Conservation (phyloP, 1,140 invertebrate genomes). For the Apis cerana region DNA sequence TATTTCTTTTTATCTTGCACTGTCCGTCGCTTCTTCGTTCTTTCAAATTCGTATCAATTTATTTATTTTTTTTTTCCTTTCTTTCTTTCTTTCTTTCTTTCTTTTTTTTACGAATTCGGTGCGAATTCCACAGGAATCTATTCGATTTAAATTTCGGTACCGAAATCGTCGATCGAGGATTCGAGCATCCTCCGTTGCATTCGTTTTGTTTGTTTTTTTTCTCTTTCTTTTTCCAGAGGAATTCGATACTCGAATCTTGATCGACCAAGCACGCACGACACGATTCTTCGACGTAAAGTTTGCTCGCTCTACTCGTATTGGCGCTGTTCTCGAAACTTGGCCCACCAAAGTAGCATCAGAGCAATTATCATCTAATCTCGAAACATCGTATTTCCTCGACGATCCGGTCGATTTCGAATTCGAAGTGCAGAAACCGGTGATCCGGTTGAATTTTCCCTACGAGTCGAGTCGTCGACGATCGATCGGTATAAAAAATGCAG, state of each 20-base stretch:
- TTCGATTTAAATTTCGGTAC: not conserved
- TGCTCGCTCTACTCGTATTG: constrained; percentile 1
- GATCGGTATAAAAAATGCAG: constrained; percentile 55
- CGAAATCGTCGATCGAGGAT: not conserved
- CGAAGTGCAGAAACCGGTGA: constrained; percentile 1
- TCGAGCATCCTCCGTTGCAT: no score
- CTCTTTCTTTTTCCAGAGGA: not conserved
- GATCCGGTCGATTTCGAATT: not conserved
- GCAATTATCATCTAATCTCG: constrained; percentile 19
- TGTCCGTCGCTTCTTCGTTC: not conserved
- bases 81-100: no score
- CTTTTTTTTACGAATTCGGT: not conserved
- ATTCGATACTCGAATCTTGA: constrained; percentile 33
- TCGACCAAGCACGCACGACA: constrained; percentile 12
- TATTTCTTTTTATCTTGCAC: not conserved
- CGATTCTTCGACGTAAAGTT: not conserved
- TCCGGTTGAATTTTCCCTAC: constrained; percentile 24
- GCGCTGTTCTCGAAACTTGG: constrained; percentile 24
- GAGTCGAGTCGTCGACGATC: constrained; percentile 21
- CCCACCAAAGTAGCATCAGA: not conserved
- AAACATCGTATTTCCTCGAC: constrained; percentile 3
- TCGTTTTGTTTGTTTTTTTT: not conserved
- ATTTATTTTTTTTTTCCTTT: no score
- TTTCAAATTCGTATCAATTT: not conserved
- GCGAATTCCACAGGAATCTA: no score